Evolutionary conservation across 2,888 invertebrate species (phyloP), one percentile per base, ranked within the genome.

Genomic region (Athrips mouffetella): DNA sequence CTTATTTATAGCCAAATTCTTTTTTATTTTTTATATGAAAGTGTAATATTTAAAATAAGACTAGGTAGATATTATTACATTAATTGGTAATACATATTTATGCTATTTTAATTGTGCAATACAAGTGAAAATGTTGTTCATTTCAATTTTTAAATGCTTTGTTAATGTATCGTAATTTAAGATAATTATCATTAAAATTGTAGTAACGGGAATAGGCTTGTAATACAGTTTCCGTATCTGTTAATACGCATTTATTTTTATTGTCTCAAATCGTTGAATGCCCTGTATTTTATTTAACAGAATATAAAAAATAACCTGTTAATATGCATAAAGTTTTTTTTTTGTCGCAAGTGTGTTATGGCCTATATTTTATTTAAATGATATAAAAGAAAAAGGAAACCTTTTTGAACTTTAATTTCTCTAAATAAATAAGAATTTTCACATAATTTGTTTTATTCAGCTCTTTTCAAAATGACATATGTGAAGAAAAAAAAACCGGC

Each of bases 71-170:
- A 47, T 54, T 57, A 51, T 50, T 52, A 52, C 31, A 45, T 35
- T 54, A 44, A 45, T 39, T 48, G 45, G 40, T 51, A 48, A 47
- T 42, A 35, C 25, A 44, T 51, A 48, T 50, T 48, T 51, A 82
- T 79, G 76, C 73, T 80, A 74, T 69, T 75, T 73, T 71, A 72
- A 73, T 70, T 78, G 88, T 88, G 88, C 88, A 88, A 88, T 88
- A 88, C 65, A 71, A 74, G 72, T 78, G 74, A 66, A 71, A 71
- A 66, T 58, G 69, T 76, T 79, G 73, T 79, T 82, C 63, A 71
- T 76, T 82, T 77, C 69, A 59, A 72, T 76, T 77, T 48, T 62
- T 65, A 68, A 67, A 70, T 60, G 78, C 78, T 80, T 76, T 65
- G 73, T 76, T 74, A 71, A 66, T 65, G 60, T 74, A 75, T 72